phyloP scores from a whole-genome alignment of 2,888 invertebrate species.

The Phengaris alcon region DNA sequence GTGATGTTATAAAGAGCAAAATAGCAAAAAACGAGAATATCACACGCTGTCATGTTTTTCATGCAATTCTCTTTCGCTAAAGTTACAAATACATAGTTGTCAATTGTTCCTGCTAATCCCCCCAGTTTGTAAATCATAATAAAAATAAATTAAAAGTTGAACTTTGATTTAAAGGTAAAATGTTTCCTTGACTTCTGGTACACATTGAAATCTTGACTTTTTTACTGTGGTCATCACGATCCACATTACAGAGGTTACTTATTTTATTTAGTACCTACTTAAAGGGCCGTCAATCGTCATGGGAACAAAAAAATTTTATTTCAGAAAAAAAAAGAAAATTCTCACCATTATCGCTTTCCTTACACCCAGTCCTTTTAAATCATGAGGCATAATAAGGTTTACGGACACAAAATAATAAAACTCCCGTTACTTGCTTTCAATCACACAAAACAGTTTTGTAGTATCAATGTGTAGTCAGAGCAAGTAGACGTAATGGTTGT shows the following conservation, averaged over 20 bases:
- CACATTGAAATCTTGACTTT: no score
- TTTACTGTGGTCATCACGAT: no score
- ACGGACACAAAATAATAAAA: slow-evolving; percentile 47
- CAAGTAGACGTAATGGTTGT: background rate
- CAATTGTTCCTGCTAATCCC: no score
- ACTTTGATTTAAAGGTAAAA: no score
- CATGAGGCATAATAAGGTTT: slow-evolving; percentile 72
- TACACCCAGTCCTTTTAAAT: slow-evolving; percentile 68
- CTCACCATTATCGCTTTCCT: slow-evolving; percentile 73
- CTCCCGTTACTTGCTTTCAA: slow-evolving; percentile 46
- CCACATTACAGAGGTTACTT: background rate
- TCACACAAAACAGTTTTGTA: slow-evolving; percentile 17
- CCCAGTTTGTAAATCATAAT: no score
- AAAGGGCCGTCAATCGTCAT: background rate
- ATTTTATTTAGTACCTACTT: slow-evolving; percentile 16
- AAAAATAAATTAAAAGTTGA: no score
- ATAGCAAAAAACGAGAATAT: no score
- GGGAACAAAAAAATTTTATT: background rate
- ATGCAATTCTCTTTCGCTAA: no score
- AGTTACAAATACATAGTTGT: no score
- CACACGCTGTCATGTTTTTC: no score
- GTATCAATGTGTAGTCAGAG: background rate
- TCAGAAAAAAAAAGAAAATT: background rate
- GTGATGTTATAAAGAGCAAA: no score
- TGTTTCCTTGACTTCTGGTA: no score